A percentile compares a stretch with the other conserved stretches of the same genome.
Conservation (phyloP, 2,888 invertebrate species). For the Pristionchus exspectatus region DNA sequence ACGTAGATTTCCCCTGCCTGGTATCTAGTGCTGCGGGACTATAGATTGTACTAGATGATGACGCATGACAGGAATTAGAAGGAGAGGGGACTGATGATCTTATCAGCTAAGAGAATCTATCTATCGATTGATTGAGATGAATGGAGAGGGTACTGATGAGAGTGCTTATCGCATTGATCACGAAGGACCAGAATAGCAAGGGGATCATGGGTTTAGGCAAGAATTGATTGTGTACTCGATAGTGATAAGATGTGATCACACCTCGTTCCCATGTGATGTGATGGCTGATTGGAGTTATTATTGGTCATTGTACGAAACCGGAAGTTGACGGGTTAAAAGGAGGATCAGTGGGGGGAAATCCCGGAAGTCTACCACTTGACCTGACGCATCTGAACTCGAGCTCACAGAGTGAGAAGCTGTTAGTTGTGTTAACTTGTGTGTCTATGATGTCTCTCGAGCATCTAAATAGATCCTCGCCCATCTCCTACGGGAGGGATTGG, state of each 20-base stretch:
- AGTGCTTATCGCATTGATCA: conserved; percentile 17
- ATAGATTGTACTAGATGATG: not conserved
- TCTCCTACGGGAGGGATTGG: not conserved
- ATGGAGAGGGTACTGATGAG: conserved; percentile 17
- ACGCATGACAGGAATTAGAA: not conserved
- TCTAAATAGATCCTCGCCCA: conserved; percentile 26
- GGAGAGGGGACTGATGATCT: not conserved
- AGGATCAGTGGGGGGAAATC: not conserved
- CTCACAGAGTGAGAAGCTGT: not conserved
- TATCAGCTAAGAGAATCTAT: conserved; percentile 16
- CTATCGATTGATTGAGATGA: conserved; percentile 19
- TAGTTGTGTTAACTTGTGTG: conserved; percentile 28
- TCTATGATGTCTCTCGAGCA: conserved; percentile 6
- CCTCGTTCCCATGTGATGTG: not conserved
- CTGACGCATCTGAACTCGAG: not conserved
- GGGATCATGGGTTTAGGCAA: conserved; percentile 15
- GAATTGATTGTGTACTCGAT: not conserved
- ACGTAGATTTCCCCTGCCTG: not conserved
- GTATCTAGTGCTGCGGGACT: conserved; percentile 42
- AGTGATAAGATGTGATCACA: not conserved
- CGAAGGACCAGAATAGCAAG: not conserved
- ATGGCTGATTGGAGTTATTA: not conserved
- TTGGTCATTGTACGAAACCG: conserved; percentile 14
- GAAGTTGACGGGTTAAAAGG: not conserved
- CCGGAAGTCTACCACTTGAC: conserved; percentile 27